Conservation (phyloP, 2,797 vertebrate species). For the Petrocephalus sullivani region DNA sequence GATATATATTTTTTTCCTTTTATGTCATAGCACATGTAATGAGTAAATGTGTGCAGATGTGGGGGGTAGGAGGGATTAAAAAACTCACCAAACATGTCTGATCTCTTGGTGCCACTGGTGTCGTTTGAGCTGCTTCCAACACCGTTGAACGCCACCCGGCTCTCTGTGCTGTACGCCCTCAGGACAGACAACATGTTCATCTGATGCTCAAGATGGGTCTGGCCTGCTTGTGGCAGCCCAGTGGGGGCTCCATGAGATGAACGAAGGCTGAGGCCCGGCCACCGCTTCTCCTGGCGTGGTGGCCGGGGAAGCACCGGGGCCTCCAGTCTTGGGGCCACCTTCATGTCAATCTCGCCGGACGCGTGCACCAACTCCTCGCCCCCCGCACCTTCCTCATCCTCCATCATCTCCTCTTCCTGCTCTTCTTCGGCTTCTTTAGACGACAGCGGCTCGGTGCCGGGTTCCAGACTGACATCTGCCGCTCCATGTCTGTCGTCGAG, state of each 20-base stretch:
- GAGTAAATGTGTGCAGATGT: conserved; percentile 14
- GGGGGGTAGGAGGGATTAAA: not conserved
- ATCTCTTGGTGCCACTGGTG: conserved; percentile 75
- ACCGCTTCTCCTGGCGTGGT: conserved; percentile 67
- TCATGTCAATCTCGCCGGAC: conserved; percentile 44
- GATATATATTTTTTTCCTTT: not conserved
- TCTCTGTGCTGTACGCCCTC: conserved; percentile 76
- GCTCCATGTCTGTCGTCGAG: conserved; percentile 61
- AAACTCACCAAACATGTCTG: conserved; percentile 80
- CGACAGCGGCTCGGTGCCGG: conserved; percentile 38
- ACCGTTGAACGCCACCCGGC: conserved; percentile 69
- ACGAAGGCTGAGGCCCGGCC: conserved; percentile 66
- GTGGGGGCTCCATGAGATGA: conserved; percentile 59
- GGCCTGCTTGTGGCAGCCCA: conserved; percentile 62
- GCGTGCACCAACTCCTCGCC: conserved; percentile 42
- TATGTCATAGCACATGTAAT: not conserved
- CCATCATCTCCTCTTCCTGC: conserved; percentile 60
- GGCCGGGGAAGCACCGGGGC: conserved; percentile 52
- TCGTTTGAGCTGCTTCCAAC: conserved; percentile 67
- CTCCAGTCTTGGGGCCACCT: conserved; percentile 58
- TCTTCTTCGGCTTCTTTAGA: conserved; percentile 32
- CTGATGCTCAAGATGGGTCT: conserved; percentile 71
- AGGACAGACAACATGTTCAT: conserved; percentile 83
- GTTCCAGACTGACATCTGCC: conserved; percentile 37
- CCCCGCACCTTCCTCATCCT: conserved; percentile 31